A percentile compares a stretch with the other conserved stretches of the same genome.
Evolutionary conservation across 2,888 invertebrate genomes (phyloP).

Genomic region (Drosophila ustulata): DNA sequence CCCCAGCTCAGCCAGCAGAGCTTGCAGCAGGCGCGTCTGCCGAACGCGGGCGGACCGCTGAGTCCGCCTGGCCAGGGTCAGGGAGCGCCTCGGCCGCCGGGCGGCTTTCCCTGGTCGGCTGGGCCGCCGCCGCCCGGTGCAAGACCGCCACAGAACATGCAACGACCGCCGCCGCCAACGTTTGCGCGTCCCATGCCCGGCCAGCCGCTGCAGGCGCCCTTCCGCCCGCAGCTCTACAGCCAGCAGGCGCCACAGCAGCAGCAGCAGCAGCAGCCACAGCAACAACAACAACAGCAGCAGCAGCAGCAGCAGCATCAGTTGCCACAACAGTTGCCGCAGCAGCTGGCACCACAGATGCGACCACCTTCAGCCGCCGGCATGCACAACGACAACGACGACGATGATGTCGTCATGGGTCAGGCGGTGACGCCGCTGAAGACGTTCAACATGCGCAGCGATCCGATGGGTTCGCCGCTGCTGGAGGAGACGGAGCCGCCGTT

Average conservation of each 20-base stretch:
- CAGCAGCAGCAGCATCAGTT: slow-evolving; percentile 70
- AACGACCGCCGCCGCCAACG: slow-evolving; percentile 69
- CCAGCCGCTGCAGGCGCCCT: slow-evolving; percentile 77
- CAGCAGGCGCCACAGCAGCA: slow-evolving; percentile 66
- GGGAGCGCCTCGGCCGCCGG: slow-evolving; percentile 80
- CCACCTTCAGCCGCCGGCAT: slow-evolving; percentile 68
- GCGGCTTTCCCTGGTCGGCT: slow-evolving; percentile 74
- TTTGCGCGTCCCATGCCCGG: slow-evolving; percentile 74
- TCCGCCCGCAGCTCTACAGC: slow-evolving; percentile 73
- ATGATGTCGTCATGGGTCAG: slow-evolving; percentile 84
- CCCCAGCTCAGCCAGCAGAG: slow-evolving; percentile 72
- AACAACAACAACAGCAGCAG: slow-evolving; percentile 53
- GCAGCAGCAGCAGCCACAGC: slow-evolving; percentile 58
- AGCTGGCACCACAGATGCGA: slow-evolving; percentile 50
- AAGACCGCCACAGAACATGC: slow-evolving; percentile 65
- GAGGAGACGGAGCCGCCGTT: slow-evolving; percentile 75
- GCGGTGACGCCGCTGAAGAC: slow-evolving; percentile 83
- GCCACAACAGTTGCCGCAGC: slow-evolving; percentile 59
- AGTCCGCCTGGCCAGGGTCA: slow-evolving; percentile 83
- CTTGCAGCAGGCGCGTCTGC: slow-evolving; percentile 75
- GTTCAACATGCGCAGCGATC: slow-evolving; percentile 66
- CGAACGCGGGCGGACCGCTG: slow-evolving; percentile 69
- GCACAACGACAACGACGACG: slow-evolving; percentile 82
- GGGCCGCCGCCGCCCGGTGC: slow-evolving; percentile 61
- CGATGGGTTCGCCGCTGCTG: slow-evolving; percentile 76